phyloP scores from a whole-genome alignment of 1,140 invertebrate genomes.

The Ruditapes philippinarum region DNA sequence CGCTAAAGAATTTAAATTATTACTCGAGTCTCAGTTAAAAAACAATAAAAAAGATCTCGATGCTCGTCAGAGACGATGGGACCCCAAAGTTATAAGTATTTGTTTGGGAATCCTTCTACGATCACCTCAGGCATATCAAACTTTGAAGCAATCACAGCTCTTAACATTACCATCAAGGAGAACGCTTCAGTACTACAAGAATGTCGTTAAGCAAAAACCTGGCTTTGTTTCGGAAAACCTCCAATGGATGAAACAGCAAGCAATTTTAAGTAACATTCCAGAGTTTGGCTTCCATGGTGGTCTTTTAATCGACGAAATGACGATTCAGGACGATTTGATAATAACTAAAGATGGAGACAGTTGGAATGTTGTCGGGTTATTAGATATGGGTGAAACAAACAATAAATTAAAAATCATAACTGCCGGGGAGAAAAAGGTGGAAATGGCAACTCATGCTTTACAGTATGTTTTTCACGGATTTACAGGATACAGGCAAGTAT shows the following conservation, averaged over 20 bases:
- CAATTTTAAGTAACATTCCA: constrained; percentile 11
- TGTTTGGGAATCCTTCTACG: constrained; percentile 18
- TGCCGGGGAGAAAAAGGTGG: no score
- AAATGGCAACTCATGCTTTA: constrained; percentile 65
- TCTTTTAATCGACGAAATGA: constrained; percentile 60
- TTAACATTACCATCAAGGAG: constrained; percentile 50
- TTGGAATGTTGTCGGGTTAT: constrained; percentile 45
- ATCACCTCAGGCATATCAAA: not conserved
- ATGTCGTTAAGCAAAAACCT: constrained; percentile 46
- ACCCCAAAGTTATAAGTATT: constrained; percentile 40
- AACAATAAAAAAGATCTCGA: constrained; percentile 23
- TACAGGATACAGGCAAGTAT: no score
- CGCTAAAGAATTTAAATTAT: constrained; percentile 25
- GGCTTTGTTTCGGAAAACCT: constrained; percentile 51
- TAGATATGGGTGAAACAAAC: constrained; percentile 64
- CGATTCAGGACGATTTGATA: constrained; percentile 52
- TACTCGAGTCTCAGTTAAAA: constrained; percentile 56
- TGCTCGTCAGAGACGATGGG: constrained; percentile 51
- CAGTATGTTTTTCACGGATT: constrained; percentile 67
- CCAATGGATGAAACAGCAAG: constrained; percentile 56
- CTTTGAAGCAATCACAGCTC: not conserved
- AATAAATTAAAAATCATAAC: no score
- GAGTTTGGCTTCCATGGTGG: constrained; percentile 50
- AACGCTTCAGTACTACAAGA: constrained; percentile 63
- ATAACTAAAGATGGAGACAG: constrained; percentile 43